Evolutionary conservation across 1,140 invertebrate species (phyloP).

Genomic region (Lethocerus indicus): DNA sequence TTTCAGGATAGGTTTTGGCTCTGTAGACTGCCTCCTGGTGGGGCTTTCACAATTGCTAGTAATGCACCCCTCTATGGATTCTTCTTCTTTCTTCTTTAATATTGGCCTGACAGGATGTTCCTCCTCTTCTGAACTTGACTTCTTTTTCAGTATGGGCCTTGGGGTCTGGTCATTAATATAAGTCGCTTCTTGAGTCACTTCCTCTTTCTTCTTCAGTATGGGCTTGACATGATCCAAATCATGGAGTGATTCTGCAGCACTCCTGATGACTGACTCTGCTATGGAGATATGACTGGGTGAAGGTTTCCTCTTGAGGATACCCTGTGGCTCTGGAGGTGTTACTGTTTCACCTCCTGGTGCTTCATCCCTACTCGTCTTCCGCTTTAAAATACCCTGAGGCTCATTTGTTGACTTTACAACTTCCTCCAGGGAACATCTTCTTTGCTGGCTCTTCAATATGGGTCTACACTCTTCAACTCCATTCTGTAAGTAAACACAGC

Average conservation of each 20-base stretch:
- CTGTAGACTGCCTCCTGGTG: not conserved
- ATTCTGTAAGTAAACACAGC: no score
- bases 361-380: slow-evolving; percentile 29
- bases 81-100: slow-evolving; percentile 36
- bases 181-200: slow-evolving; percentile 31
- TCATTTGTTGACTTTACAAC: slow-evolving; percentile 36
- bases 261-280: slow-evolving; percentile 45
- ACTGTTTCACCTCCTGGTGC: no score
- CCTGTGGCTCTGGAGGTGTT: slow-evolving; percentile 13
- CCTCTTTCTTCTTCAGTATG: slow-evolving; percentile 58
- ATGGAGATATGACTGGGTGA: slow-evolving; percentile 38
- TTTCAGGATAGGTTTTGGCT: slow-evolving; percentile 12
- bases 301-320: no score
- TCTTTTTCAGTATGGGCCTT: slow-evolving; percentile 69
- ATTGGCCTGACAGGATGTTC: slow-evolving; percentile 58
- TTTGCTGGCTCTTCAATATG: slow-evolving; percentile 46
- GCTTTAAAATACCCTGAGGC: slow-evolving; percentile 48
- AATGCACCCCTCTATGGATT: slow-evolving; percentile 7
- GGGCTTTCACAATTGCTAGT: no score
- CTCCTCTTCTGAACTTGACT: slow-evolving; percentile 59
- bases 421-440: slow-evolving; percentile 50
- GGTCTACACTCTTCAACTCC: slow-evolving; percentile 23
- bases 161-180: slow-evolving; percentile 29
- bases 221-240: slow-evolving; percentile 54
- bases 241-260: slow-evolving; percentile 40